Evolutionary conservation across 2,888 invertebrate species (phyloP), one percentile per base, ranked within the genome.

Genomic region (Drosophila subquinaria): DNA sequence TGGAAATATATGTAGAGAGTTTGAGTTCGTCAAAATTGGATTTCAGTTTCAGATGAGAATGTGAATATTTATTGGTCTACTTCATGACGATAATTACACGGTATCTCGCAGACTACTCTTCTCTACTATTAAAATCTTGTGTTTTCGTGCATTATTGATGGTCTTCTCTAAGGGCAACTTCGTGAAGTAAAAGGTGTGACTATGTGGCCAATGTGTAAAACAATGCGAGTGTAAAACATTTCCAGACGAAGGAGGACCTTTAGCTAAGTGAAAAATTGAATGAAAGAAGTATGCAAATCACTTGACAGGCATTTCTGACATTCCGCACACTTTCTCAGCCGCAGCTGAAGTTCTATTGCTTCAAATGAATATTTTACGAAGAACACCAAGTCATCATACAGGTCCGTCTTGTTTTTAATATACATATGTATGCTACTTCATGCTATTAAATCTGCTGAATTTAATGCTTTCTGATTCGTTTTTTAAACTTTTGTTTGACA

Each of bases 211-310:
- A 61, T 51, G 50, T 45, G 50, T 45, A 40, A 59, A 74, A 69
- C 56, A 65, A 65, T 64, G 40, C 23, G 55, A 50, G 30, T 47
- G 38, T 45, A 13, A 47, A 57, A 27, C 51, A 51, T 69, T 66
- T 63, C 9, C n/a, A 27, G 43, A 17, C 64, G 9, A 11, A 43
- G 15, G 27, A 53, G 38, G 55, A 70, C 55, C 53, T 61, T 61
- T n/a, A 17, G 33, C 52, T 48, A 48, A 69, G 38, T 57, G 35
- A 56, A 67, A 66, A 67, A 48, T 51, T 45, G 50, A 61, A 43
- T 40, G 45, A 63, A 55, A 45, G 36, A 67, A 80, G 76, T 65
- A 89, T 84, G 88, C 79, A 87, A 84, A 89, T 89, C 75, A 74
- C 61, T 64, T 43, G 45, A 57, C 61, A 68, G 40, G 56, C 79